Base-by-base conservation (phyloP, 2,797 vertebrate species). In the Streptopelia turtur region DNA sequence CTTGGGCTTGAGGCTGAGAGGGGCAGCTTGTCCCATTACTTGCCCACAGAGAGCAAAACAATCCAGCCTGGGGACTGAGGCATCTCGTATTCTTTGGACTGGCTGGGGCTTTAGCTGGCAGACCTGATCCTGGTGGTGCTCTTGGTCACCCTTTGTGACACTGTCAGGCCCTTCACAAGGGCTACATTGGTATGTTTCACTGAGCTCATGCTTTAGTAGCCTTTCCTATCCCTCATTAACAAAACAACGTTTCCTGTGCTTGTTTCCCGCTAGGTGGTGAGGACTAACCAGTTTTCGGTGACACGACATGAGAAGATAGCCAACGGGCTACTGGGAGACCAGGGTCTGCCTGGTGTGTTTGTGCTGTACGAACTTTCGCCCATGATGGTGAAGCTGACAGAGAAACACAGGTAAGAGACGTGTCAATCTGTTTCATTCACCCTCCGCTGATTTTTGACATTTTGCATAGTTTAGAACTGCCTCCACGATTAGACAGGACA, bases 331-430 rank as follows among this genome's bases (percentile, higher is more conserved):
- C 98, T 99, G 57, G 99, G 99, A 49, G 99, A 99, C 97, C 99
- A 99, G 97, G 99, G 99, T 3, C 98, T 99, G 70, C 99, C 99
- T 1, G 99, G 99, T 3, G 99, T 99, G 31, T 99, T 99, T 72
- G 99, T 99, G 74, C 98, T 99, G 1, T 99, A 99, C 17, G 99
- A 99, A 83, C 98, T 99, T 28, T 99, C 99, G 0, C 99, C 99
- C n/a, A 99, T 99, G 99, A 99, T 99, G 99, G 99, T 99, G 57
- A 99, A 99, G 92, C 98, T 99, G 95, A 99, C 99, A 55, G 99
- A 99, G 95, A 99, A 99, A 90, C 99, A 99, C 97, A 98, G 99
- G 99, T 99, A 83, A 97, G 87, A 89, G 30, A 31, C 21, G 3
- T 35, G 85, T 80, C 20, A 31, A 3, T 30, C 13, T 68, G 2